Base-by-base conservation (phyloP, 2,113 vertebrate species). In the Hippocampus zosterae region DNA sequence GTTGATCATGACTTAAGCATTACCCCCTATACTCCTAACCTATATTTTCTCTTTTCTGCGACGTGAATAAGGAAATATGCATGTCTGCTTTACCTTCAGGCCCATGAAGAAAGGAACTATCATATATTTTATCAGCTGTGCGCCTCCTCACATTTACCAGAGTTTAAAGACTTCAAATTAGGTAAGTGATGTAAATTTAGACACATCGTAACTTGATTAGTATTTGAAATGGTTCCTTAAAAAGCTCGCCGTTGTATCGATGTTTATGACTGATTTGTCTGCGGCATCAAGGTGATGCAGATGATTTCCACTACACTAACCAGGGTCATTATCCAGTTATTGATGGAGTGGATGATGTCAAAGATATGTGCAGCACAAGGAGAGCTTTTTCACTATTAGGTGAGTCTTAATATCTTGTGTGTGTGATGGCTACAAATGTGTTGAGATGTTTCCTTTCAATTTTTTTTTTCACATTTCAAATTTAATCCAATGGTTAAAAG, bases 91-190 rank as follows among this genome's bases (percentile, higher is more conserved):
- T 29, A 23, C 29, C 91, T 86, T 82, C 87, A 99, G 97, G 94
- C 97, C 75, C 90, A 92, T 69, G 91, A 94, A 67, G 97, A 99
- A 89, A 94, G 97, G 85, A 99, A 98, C 90, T 99, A 99, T 79
- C 97, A 99, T 69, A 95, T 99, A 83, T 98, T 98, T 89, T 99
- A 99, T 84, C 97, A 99, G 72, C 92, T 99, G 27, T 98, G 97
- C 91, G 95, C 96, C 77, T 98, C 94, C 60, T 93, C 95, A 73
- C 90, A 95, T 75, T 82, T 95, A 79, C 92, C 96, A 0, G 96
- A 99, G 84, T 96, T 98, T 88, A 93, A 93, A 90, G 86, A 87
- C 69, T 93, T 98, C 0, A 92, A 92, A 71, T 92, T 99, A 89
- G 95, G 97, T 98, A 94, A 44, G 81, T 53, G 78, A 33, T 7